Conservation (phyloP, 2,113 vertebrate genomes). For the Leiothrix lutea region DNA sequence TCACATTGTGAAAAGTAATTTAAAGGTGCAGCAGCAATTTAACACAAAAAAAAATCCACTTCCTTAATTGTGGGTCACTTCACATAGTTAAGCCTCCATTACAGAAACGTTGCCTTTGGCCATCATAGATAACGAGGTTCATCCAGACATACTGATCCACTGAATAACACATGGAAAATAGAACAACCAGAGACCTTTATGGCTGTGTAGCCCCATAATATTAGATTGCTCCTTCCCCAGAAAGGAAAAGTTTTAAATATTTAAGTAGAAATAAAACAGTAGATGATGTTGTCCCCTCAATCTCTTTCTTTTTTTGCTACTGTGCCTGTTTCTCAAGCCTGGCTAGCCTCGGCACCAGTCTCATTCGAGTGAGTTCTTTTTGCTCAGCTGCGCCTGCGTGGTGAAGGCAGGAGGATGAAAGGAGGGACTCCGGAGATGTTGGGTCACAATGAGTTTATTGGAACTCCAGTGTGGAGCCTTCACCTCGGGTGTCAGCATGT, state of each 20-base stretch:
- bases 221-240: not conserved
- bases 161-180: not conserved
- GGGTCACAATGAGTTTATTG: too few relatives aligned
- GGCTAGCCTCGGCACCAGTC: too few relatives aligned
- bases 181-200: not conserved
- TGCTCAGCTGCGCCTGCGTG: too few relatives aligned
- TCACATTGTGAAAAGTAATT: not conserved
- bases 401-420: too few relatives aligned
- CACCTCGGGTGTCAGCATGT: too few relatives aligned
- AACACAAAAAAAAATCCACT: not conserved
- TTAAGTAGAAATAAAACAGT: slow-evolving; percentile 26
- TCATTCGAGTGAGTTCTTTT: too few relatives aligned
- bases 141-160: not conserved
- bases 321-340: too few relatives aligned
- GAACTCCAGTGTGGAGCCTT: too few relatives aligned
- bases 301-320: not conserved
- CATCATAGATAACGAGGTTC: not conserved
- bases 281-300: not conserved
- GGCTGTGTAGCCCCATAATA: not conserved
- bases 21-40: not conserved
- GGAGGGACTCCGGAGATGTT: too few relatives aligned
- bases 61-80: not conserved
- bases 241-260: not conserved
- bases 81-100: not conserved
- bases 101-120: not conserved